A percentile compares a stretch with the other conserved stretches of the same genome.
Evolutionary conservation across 1,140 invertebrate species (phyloP).

Genomic region (Maconellicoccus hirsutus): DNA sequence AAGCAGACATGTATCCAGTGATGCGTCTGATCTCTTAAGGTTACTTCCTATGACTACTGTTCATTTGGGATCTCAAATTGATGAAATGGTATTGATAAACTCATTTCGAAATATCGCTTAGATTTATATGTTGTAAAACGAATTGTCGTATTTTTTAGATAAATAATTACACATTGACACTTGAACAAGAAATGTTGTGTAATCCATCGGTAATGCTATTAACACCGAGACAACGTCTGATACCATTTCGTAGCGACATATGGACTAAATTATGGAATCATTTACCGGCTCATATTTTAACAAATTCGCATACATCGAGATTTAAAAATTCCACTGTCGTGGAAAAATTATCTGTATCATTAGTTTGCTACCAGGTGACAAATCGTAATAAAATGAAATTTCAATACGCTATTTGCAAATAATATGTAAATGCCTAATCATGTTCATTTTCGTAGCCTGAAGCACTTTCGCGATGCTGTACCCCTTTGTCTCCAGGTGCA

Average conservation of each 20-base stretch:
- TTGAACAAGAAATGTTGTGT: constrained; percentile 51
- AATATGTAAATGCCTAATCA: neutral
- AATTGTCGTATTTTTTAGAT: neutral
- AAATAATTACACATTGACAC: constrained; percentile 17
- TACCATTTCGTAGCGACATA: constrained; percentile 63
- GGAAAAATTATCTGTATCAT: constrained; percentile 59
- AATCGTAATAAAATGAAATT: neutral
- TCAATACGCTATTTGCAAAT: neutral
- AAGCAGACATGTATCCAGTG: constrained; percentile 52
- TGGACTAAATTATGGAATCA: constrained; percentile 62
- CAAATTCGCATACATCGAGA: constrained; percentile 43
- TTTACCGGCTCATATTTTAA: constrained; percentile 37
- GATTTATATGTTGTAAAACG: neutral
- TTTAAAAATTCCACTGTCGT: constrained; percentile 56
- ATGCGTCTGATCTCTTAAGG: constrained; percentile 49
- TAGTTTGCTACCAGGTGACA: constrained; percentile 62
- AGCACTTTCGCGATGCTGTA: constrained; percentile 66
- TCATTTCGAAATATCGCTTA: neutral
- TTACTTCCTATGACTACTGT: constrained; percentile 57
- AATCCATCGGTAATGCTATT: constrained; percentile 70
- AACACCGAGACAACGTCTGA: constrained; percentile 62
- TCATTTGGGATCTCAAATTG: constrained; percentile 37
- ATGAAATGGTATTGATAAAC: constrained; percentile 37
- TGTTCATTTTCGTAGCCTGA: constrained; percentile 47
- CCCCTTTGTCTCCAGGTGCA: constrained; percentile 61